A percentile compares a stretch with the other conserved stretches of the same genome.
phyloP scores from a whole-genome alignment of 2,113 vertebrate species.

The Piprites chloris region DNA sequence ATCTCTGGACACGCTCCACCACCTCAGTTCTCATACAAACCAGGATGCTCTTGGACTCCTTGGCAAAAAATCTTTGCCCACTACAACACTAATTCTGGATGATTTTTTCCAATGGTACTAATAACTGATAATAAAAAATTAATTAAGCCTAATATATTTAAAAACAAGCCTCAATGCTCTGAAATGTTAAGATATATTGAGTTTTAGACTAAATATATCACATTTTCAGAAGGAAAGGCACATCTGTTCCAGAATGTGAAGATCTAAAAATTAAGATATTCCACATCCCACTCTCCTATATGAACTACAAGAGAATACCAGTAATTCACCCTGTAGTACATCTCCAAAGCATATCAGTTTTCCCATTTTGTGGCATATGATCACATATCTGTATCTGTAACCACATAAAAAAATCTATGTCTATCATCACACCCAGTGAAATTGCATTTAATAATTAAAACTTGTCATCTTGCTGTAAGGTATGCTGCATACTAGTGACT shows the following conservation, averaged over 20 bases:
- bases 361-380: neutral
- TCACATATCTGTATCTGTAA: neutral
- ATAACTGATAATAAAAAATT: neutral
- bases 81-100: neutral
- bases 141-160: neutral
- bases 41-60: neutral
- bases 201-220: neutral
- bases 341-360: neutral
- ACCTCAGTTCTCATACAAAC: neutral
- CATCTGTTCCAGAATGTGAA: neutral
- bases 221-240: neutral
- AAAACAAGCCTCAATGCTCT: neutral
- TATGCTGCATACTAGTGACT: neutral
- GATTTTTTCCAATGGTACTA: neutral
- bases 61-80: neutral
- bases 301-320: neutral
- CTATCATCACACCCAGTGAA: neutral
- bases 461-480: neutral
- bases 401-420: neutral
- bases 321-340: neutral
- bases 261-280: neutral
- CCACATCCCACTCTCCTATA: neutral
- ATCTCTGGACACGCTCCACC: rapidly evolving
- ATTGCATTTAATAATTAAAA: neutral
- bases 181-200: neutral